Base-by-base conservation (phyloP, 2,113 vertebrate species). In the Prionailurus bengalensis region DNA sequence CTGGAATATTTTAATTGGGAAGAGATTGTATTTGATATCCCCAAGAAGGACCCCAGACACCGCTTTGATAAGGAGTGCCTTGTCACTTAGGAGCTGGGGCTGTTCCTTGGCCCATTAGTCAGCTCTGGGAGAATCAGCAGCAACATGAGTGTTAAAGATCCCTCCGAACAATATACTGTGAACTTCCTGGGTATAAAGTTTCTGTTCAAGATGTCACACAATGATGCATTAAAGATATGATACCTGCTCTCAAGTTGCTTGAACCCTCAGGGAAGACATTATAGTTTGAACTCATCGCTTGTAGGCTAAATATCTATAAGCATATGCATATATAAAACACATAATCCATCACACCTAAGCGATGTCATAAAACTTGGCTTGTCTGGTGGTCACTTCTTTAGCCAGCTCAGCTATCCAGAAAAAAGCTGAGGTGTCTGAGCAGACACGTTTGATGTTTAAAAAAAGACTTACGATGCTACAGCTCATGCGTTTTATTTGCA, bases 1-100 rank as follows among this genome's bases (percentile, higher is more conserved):
- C 87, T 90, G 87, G 66, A 95, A 78, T 84, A 65, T 90, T 97
- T 96, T 97, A 95, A 97, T 94, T 98, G 93, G 91, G 61, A 90
- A 81, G 88, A 96, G 48, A 42, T 88, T 84, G 94, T 95, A 66
- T 71, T 89, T 88, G 71, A 61, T 94, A 63, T 90, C 91, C 81
- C 55, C 10, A 31, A 89, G 89, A 89, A 89, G 74, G 96, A 95
- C 95, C 63, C 84, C 85, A 93, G 93, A 55, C 51, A 55, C 42
- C 25, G 48, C 80, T 94, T 94, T 1, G 13, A 39, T 66, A 87
- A 84, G 80, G 66, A 84, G 11, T 25, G 79, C 8, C 71, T 81
- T 95, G 94, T 89, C 84, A 51, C 27, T 53, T 58, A 61, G 78
- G 25, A 68, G 65, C 31, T 13, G 3, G 48, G 70, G 71, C 73